Evolutionary conservation across 2,797 vertebrate genomes (phyloP).

Genomic region (Eulemur coronatus): DNA sequence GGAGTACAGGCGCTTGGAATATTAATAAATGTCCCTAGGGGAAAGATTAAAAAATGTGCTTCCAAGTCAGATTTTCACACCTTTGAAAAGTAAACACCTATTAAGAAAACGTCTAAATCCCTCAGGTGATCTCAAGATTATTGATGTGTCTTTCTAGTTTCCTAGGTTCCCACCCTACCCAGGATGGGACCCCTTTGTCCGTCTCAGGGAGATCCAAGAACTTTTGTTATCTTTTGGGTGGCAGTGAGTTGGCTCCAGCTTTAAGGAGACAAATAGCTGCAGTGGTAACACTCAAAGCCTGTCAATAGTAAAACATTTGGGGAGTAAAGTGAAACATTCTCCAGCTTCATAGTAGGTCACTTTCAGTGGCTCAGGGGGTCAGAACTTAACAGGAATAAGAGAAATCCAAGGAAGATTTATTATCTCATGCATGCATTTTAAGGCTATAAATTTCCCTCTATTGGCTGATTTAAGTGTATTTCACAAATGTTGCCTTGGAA

Average conservation of each 20-base stretch:
- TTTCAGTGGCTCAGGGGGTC: neutral
- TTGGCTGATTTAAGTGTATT: neutral
- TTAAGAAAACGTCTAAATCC: neutral
- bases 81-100: neutral
- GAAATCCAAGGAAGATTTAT: conserved; percentile 10
- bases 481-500: neutral
- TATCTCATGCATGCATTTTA: neutral
- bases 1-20: neutral
- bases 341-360: neutral
- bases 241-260: neutral
- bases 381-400: neutral
- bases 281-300: neutral
- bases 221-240: neutral
- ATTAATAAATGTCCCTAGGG: neutral
- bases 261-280: neutral
- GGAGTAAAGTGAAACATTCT: neutral
- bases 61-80: neutral
- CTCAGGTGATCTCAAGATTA: neutral
- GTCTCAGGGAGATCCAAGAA: neutral
- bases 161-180: neutral
- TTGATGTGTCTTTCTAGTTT: neutral
- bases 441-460: neutral
- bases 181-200: neutral
- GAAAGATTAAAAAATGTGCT: neutral
- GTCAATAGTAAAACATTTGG: neutral